Evolutionary conservation across 1,140 invertebrate species (phyloP).

Genomic region (Dendrolimus kikuchii): DNA sequence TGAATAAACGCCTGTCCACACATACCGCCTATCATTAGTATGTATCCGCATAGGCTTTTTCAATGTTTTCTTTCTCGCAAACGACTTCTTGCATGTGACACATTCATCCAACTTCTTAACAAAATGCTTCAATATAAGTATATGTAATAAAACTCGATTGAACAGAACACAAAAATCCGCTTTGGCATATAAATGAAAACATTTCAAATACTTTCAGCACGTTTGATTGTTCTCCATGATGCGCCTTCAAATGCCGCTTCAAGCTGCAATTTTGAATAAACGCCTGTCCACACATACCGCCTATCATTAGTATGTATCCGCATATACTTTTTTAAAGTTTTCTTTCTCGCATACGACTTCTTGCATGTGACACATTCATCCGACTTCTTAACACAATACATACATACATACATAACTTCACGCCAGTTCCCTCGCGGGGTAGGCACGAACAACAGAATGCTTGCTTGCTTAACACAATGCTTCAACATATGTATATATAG

Average conservation of each 20-base stretch:
- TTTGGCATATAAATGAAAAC: too few species aligned
- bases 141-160: too few species aligned
- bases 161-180: too few species aligned
- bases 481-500: too few species aligned
- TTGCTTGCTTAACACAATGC: too few species aligned
- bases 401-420: conserved; percentile 1
- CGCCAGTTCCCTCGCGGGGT: too few species aligned
- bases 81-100: conserved; percentile 70
- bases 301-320: conserved; percentile 76
- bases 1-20: conserved; percentile 71
- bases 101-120: conserved; percentile 45
- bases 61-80: conserved; percentile 79
- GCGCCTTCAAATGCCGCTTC: conserved; percentile 51
- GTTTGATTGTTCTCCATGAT: conserved; percentile 23
- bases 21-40: conserved; percentile 67
- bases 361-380: conserved; percentile 70
- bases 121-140: conserved; percentile 6
- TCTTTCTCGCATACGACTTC: conserved; percentile 76
- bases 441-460: too few species aligned
- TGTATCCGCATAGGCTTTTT: conserved; percentile 80
- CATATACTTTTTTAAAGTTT: conserved; percentile 80
- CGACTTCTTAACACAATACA: not conserved
- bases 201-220: too few species aligned
- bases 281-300: conserved; percentile 68
- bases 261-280: conserved; percentile 65